Conservation (phyloP, 1,140 invertebrate species). For the Macrocentrus cingulum region DNA sequence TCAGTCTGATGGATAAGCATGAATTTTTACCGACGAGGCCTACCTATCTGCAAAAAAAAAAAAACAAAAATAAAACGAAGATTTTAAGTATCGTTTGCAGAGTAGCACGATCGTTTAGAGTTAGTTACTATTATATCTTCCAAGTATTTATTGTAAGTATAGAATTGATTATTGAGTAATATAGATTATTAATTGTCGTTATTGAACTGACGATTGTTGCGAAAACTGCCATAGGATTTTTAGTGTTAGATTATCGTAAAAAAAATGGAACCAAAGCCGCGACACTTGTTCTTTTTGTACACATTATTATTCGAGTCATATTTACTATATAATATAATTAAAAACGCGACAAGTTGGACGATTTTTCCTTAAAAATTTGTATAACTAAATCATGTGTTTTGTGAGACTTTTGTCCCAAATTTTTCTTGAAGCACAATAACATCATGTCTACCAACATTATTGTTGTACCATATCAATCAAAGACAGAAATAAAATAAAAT, state of each 20-base stretch:
- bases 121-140: slow-evolving; percentile 48
- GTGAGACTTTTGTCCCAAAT: slow-evolving; percentile 22
- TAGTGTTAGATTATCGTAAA: slow-evolving; percentile 12
- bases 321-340: not conserved
- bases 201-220: slow-evolving; percentile 1
- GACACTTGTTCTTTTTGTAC: slow-evolving; percentile 21
- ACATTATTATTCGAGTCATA: slow-evolving; percentile 14
- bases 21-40: slow-evolving; percentile 30
- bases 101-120: slow-evolving; percentile 33
- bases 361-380: not conserved
- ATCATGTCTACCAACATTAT: not conserved
- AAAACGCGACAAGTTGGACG: not conserved
- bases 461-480: slow-evolving; percentile 28
- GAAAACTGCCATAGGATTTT: slow-evolving; percentile 30
- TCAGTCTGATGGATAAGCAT: slow-evolving; percentile 15
- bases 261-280: slow-evolving; percentile 27
- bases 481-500: not conserved
- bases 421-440: not conserved
- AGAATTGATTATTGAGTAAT: slow-evolving; percentile 24
- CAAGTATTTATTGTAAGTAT: slow-evolving; percentile 51
- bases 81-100: no score
- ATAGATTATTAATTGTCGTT: slow-evolving; percentile 6
- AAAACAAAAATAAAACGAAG: slow-evolving; percentile 21
- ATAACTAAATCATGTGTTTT: not conserved
- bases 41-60: slow-evolving; percentile 19